These are phyloP conservation scores for Corbicula japonica DNA, from an alignment of 2,888 invertebrate genomes.

Conservation along the genomic window DNA sequence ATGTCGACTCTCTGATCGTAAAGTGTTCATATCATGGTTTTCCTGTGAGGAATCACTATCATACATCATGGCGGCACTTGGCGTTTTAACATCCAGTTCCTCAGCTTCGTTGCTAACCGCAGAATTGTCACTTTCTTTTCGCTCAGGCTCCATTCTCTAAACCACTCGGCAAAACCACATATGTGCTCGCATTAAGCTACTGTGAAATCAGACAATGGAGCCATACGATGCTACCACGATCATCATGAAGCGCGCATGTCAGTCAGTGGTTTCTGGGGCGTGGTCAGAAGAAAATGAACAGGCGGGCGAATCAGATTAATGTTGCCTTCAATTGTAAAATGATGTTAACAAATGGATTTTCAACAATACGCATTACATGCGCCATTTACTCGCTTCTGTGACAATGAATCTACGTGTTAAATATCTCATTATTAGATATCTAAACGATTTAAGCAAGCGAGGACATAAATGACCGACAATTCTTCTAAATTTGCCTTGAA, in stretches of 20 bases:
- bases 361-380: too few species aligned
- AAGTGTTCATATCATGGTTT: conserved; percentile 38
- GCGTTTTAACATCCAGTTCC: background rate
- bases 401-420: too few species aligned
- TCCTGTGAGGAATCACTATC: conserved; percentile 68
- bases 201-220: conserved; percentile 19
- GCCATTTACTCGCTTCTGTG: too few species aligned
- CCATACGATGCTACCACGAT: conserved; percentile 26
- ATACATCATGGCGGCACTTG: conserved; percentile 51
- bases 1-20: background rate
- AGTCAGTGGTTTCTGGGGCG: conserved; percentile 46
- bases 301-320: conserved; percentile 38
- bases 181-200: conserved; percentile 8
- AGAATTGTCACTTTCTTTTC: conserved; percentile 34
- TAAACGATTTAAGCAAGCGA: too few species aligned
- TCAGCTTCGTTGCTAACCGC: conserved; percentile 26
- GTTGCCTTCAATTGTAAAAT: too few species aligned
- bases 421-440: too few species aligned
- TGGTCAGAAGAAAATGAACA: conserved; percentile 28
- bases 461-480: too few species aligned
- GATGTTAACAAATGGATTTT: too few species aligned
- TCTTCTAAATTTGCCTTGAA: too few species aligned
- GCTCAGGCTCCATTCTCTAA: too few species aligned
- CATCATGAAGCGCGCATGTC: conserved; percentile 47
- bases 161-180: conserved; percentile 20